Evolutionary conservation across 92 coral and sea anemone species (phyloP).

Genomic region (Bergia sp.): DNA sequence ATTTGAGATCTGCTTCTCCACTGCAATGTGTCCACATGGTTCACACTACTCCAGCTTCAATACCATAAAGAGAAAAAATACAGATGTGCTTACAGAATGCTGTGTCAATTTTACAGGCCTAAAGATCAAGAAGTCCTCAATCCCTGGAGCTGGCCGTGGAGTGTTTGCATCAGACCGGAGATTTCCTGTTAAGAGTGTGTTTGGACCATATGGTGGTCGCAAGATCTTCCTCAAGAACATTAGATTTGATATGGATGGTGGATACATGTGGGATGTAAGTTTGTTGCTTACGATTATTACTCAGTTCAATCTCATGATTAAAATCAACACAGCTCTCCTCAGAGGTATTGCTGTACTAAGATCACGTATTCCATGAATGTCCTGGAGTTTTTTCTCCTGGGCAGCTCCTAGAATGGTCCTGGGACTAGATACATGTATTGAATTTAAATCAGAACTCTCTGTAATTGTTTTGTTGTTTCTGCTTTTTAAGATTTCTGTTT

Average conservation of each 20-base stretch:
- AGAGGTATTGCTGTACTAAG: not conserved
- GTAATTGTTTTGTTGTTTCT: no score
- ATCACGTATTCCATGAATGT: no score
- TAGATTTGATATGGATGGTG: conserved; percentile 57
- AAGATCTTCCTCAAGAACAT: conserved; percentile 55
- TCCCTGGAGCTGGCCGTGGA: conserved; percentile 63
- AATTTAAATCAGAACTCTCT: no score
- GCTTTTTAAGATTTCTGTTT: no score
- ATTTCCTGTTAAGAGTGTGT: conserved; percentile 56
- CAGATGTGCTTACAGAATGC: no score
- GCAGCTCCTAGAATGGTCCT: no score
- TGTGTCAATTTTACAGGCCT: conserved; percentile 9
- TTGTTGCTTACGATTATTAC: not conserved
- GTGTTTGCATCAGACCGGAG: conserved; percentile 56
- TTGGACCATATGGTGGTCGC: conserved; percentile 70
- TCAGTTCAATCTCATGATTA: not conserved
- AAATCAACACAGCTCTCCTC: not conserved
- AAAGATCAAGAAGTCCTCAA: conserved; percentile 35
- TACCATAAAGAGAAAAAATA: not conserved
- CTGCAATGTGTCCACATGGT: no score
- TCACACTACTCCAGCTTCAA: no score
- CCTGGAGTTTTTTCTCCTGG: no score
- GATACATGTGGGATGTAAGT: conserved; percentile 79
- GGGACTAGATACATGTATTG: no score
- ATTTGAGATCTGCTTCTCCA: no score